phyloP scores from a whole-genome alignment of 2,888 invertebrate species.

The Leptura quadrifasciata region DNA sequence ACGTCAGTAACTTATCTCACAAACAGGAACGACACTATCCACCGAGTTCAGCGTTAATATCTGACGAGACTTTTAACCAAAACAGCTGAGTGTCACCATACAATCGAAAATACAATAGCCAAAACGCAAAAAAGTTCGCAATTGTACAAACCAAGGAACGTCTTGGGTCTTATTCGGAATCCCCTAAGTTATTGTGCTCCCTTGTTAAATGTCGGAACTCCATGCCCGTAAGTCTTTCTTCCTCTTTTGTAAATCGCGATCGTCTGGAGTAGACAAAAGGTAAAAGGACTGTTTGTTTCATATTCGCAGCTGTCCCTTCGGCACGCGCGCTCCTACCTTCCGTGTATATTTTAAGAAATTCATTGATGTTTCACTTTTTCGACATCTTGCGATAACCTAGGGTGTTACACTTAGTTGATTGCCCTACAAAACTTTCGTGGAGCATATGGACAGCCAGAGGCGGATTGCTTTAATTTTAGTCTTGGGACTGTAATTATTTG shows the following conservation, averaged over 20 bases:
- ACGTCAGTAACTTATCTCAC: background rate
- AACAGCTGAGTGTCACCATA: constrained; percentile 11
- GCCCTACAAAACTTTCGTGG: constrained; percentile 43
- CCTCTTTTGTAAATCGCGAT: constrained; percentile 57
- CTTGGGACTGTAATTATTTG: background rate
- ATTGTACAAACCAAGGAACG: constrained; percentile 19
- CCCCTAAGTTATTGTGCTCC: constrained; percentile 46
- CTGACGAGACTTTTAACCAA: constrained; percentile 15
- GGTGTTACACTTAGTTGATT: constrained; percentile 59
- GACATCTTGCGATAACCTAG: constrained; percentile 56
- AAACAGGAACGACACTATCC: background rate
- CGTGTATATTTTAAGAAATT: constrained; percentile 53
- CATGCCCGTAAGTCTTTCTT: constrained; percentile 50
- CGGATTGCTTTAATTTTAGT: background rate
- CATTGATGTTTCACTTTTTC: constrained; percentile 55
- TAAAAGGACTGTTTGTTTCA: constrained; percentile 46
- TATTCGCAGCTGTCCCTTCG: constrained; percentile 59
- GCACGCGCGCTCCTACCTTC: constrained; percentile 60
- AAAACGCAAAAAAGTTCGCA: constrained; percentile 26
- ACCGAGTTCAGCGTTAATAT: background rate
- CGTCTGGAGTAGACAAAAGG: constrained; percentile 58
- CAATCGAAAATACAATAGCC: background rate
- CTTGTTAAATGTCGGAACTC: constrained; percentile 42
- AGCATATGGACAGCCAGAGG: constrained; percentile 46
- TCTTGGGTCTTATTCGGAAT: constrained; percentile 47